These are phyloP conservation scores for Nephrotoma appendiculata DNA, from an alignment of 2,888 invertebrate species.

Conservation along the genomic window DNA sequence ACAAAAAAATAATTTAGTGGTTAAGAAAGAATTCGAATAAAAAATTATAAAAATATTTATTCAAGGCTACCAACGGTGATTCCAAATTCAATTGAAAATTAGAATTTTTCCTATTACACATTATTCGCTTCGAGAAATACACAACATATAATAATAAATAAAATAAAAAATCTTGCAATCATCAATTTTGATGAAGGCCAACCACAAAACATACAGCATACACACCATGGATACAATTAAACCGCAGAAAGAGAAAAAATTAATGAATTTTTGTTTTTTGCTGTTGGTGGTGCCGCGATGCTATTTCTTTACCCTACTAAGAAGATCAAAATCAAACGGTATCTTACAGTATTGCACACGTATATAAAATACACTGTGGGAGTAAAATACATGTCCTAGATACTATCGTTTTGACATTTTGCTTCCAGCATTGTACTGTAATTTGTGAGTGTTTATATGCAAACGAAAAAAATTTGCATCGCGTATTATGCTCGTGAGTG, in stretches of 20 bases:
- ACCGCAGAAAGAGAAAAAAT: background rate
- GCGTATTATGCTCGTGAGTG: background rate
- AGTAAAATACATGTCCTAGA: background rate
- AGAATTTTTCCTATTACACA: background rate
- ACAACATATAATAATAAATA: background rate
- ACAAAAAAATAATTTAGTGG: background rate
- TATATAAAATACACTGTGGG: background rate
- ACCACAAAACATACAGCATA: background rate
- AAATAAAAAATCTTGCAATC: background rate
- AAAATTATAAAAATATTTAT: background rate
- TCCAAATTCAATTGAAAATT: background rate
- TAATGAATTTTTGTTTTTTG: background rate
- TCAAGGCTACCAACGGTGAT: background rate
- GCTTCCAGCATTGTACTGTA: background rate
- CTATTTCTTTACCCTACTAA: background rate
- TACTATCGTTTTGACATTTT: background rate
- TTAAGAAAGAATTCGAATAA: background rate
- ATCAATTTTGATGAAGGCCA: background rate
- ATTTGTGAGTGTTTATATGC: background rate
- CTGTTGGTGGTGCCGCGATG: background rate
- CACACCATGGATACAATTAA: background rate
- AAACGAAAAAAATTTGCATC: background rate
- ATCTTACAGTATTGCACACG: background rate
- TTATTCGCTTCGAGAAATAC: background rate
- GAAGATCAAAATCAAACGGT: background rate